These are phyloP conservation scores for Lerema accius DNA, from an alignment of 1,140 invertebrate genomes.

Conservation along the genomic window DNA sequence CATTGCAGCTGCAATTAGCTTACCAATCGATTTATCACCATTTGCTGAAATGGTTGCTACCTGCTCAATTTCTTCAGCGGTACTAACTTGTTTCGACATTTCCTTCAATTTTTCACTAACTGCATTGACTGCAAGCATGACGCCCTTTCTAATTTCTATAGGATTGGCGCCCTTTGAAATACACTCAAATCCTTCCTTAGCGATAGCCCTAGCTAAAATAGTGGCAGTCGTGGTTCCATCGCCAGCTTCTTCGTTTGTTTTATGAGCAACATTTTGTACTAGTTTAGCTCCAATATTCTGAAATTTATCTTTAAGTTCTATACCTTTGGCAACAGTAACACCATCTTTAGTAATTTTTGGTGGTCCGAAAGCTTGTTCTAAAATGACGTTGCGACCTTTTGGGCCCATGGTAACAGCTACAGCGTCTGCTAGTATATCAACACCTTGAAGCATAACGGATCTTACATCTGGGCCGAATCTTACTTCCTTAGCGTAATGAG, in stretches of 20 bases:
- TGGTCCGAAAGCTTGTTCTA: slow-evolving; percentile 99
- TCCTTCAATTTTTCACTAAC: slow-evolving; percentile 95
- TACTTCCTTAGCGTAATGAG: slow-evolving; percentile 96
- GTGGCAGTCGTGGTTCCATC: slow-evolving; percentile 99
- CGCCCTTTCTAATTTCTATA: slow-evolving; percentile 97
- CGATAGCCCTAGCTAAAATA: slow-evolving; percentile 98
- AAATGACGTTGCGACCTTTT: slow-evolving; percentile 99
- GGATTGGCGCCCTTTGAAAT: slow-evolving; percentile 99
- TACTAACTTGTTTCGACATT: slow-evolving; percentile 97
- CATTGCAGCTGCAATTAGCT: slow-evolving; percentile 99
- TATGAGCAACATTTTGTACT: slow-evolving; percentile 99
- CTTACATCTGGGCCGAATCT: slow-evolving; percentile 99
- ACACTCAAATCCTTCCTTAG: slow-evolving; percentile 99
- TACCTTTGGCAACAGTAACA: slow-evolving; percentile 99
- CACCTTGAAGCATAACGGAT: slow-evolving; percentile 98
- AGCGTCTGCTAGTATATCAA: slow-evolving; percentile 98
- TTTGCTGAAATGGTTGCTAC: slow-evolving; percentile 99
- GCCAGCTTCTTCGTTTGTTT: slow-evolving; percentile 99
- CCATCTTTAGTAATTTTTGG: slow-evolving; percentile 99
- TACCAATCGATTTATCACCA: slow-evolving; percentile 96
- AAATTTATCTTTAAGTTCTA: slow-evolving; percentile 99
- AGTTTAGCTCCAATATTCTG: slow-evolving; percentile 99
- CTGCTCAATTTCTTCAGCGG: slow-evolving; percentile 99
- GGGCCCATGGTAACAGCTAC: slow-evolving; percentile 99
- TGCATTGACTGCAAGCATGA: slow-evolving; percentile 97